These are phyloP conservation scores for Pollenia labialis DNA, from an alignment of 2,888 invertebrate species.

Conservation along the genomic window DNA sequence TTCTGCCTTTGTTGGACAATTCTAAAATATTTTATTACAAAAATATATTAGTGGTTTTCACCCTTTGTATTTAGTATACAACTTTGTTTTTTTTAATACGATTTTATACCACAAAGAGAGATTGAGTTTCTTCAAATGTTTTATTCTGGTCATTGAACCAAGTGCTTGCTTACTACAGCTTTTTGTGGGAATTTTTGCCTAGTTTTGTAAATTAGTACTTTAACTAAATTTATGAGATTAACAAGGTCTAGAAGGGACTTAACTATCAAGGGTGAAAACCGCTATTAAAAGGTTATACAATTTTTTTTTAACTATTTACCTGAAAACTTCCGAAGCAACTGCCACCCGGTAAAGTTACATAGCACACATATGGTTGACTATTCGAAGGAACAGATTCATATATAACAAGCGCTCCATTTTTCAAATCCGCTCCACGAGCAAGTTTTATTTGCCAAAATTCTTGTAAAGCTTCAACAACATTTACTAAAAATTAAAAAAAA, in stretches of 20 bases:
- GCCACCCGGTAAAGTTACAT: constrained; percentile 96
- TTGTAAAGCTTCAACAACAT: constrained; percentile 97
- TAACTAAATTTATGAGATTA: no score
- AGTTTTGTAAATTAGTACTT: no score
- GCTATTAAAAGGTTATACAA: background rate
- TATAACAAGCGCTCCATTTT: constrained; percentile 95
- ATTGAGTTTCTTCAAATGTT: no score
- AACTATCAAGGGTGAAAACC: no score
- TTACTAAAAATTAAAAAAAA: constrained; percentile 86
- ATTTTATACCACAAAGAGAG: background rate
- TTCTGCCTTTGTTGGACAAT: constrained; percentile 97
- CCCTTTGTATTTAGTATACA: no score
- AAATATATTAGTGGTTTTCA: background rate
- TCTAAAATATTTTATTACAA: constrained; percentile 85
- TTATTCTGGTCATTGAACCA: no score
- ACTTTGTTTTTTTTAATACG: background rate
- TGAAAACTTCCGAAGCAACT: constrained; percentile 98
- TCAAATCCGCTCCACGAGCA: constrained; percentile 92
- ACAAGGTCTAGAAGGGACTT: no score
- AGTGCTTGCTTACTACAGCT: no score
- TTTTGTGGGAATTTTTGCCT: no score
- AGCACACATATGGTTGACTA: constrained; percentile 96
- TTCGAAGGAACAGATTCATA: constrained; percentile 97
- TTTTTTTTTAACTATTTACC: constrained; percentile 84
- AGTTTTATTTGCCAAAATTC: constrained; percentile 99